Evolutionary conservation across 2,888 invertebrate genomes (phyloP).

Genomic region (Nasonovia ribisnigri): DNA sequence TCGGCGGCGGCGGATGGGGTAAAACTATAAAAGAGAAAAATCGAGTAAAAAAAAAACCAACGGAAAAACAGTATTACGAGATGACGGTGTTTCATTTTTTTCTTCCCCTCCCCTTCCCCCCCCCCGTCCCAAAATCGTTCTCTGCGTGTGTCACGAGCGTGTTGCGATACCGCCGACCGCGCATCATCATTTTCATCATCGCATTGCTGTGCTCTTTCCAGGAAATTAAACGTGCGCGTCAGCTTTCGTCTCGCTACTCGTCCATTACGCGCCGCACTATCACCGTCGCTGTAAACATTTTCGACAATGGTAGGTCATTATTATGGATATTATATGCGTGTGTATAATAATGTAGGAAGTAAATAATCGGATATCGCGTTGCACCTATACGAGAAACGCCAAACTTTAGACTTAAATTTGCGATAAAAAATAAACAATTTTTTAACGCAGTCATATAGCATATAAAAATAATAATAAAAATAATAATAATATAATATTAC

Average conservation of each 20-base stretch:
- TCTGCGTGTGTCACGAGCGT: background rate
- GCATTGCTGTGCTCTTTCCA: conserved; percentile 44
- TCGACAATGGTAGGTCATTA: background rate
- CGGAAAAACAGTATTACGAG: conserved; percentile 37
- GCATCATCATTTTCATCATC: background rate
- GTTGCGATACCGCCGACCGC: conserved; percentile 8
- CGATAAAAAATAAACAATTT: background rate
- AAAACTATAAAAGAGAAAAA: conserved; percentile 29
- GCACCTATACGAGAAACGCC: background rate
- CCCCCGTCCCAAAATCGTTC: background rate
- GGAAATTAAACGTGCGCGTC: conserved; percentile 59
- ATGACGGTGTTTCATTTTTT: conserved; percentile 23
- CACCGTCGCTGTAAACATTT: background rate
- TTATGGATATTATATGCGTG: background rate
- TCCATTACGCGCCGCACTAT: background rate
- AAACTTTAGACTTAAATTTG: background rate
- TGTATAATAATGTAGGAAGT: background rate
- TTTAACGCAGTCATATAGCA: background rate
- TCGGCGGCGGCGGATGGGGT: conserved; percentile 15
- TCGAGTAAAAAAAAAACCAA: conserved; percentile 25
- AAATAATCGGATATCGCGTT: background rate
- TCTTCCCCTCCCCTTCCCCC: background rate
- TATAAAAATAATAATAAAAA: too few species aligned
- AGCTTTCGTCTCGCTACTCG: conserved; percentile 21
- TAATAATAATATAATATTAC: too few species aligned